These are phyloP conservation scores for Drosophila littoralis DNA, from an alignment of 1,140 invertebrate species.

Conservation along the genomic window DNA sequence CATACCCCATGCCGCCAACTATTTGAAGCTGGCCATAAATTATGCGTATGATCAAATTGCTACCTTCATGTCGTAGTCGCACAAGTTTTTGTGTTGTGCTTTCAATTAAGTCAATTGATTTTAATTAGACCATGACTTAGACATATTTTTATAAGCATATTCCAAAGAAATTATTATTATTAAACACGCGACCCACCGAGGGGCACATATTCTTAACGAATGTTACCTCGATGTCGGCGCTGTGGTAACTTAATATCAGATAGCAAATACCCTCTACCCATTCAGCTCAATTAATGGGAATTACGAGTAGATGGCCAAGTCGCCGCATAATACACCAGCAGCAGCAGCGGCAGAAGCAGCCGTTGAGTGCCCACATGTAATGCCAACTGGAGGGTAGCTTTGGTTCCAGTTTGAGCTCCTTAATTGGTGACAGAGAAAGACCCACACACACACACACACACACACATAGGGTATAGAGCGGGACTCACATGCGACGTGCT, in stretches of 20 bases:
- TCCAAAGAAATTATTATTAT: conserved; percentile 80
- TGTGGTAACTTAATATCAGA: conserved; percentile 66
- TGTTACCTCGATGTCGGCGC: conserved; percentile 47
- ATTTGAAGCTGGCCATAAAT: conserved; percentile 49
- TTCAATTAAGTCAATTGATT: conserved; percentile 83
- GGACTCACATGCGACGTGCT: conserved; percentile 63
- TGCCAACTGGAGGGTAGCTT: conserved; percentile 65
- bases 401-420: conserved; percentile 46
- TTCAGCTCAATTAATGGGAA: conserved; percentile 76
- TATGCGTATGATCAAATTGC: conserved; percentile 76
- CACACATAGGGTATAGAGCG: conserved; percentile 10
- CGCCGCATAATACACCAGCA: conserved; percentile 62
- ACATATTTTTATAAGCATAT: conserved; percentile 62
- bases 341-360: conserved; percentile 26
- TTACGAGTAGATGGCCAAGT: conserved; percentile 67
- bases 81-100: conserved; percentile 62
- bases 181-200: conserved; percentile 69
- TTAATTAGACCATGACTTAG: conserved; percentile 81
- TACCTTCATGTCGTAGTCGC: conserved; percentile 70
- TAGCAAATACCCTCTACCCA: conserved; percentile 47
- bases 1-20: too few relatives aligned
- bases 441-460: conserved; percentile 15
- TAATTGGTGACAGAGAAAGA: conserved; percentile 54
- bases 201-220: conserved; percentile 12
- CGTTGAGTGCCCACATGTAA: conserved; percentile 59